Percentiles rank a stretch among this genome's conserved stretches.
Conservation (phyloP, 2,113 vertebrate species). For the Ovibos moschatus region DNA sequence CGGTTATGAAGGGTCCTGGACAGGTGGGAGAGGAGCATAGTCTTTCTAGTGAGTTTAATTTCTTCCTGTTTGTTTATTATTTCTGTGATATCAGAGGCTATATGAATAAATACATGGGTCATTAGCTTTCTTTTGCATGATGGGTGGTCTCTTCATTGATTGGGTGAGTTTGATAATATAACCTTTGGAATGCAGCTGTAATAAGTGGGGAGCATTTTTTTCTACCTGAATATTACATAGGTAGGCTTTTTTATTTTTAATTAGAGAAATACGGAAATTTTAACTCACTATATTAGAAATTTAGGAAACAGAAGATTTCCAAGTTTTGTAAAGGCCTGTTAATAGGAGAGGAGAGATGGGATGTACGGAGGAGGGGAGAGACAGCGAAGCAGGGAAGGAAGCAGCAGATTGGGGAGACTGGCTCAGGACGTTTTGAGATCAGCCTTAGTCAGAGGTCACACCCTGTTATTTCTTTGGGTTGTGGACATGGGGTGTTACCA, state of each 20-base stretch:
- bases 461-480: constrained; percentile 61
- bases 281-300: not conserved
- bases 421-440: constrained; percentile 34
- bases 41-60: not conserved
- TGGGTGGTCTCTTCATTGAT: constrained; percentile 29
- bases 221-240: not conserved
- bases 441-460: constrained; percentile 55
- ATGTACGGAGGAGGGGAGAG: not conserved
- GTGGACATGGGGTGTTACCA: constrained; percentile 50
- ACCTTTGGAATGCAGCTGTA: not conserved
- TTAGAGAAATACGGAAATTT: not conserved
- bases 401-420: not conserved
- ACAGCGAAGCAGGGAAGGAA: not conserved
- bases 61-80: constrained; percentile 8
- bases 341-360: not conserved
- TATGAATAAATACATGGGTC: not conserved
- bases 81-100: not conserved
- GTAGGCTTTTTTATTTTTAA: not conserved
- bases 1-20: not conserved
- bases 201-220: not conserved
- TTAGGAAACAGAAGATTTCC: constrained; percentile 14
- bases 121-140: constrained; percentile 21
- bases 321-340: not conserved
- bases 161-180: constrained; percentile 14
- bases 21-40: not conserved